phyloP scores from a whole-genome alignment of 1,140 invertebrate species.

The Subanguina moxae region DNA sequence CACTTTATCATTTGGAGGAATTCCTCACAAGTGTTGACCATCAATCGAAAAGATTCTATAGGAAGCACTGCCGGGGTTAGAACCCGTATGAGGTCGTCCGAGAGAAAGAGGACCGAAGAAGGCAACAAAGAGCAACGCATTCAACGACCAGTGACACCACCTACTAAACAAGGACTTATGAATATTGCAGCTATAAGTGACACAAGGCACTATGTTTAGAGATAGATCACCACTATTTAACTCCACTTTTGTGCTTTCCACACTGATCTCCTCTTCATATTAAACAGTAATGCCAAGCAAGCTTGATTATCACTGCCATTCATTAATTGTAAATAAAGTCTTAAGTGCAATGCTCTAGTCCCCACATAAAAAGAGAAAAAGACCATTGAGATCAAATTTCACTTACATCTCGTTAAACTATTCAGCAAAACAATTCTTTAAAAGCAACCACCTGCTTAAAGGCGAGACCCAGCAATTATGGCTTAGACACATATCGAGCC shows the following conservation, averaged over 20 bases:
- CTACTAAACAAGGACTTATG: background rate
- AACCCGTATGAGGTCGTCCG: background rate
- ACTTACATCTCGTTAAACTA: too few relatives aligned
- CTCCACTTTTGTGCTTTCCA: background rate
- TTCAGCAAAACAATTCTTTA: too few relatives aligned
- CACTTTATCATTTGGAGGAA: background rate
- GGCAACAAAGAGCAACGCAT: background rate
- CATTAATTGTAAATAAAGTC: too few relatives aligned
- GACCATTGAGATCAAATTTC: too few relatives aligned
- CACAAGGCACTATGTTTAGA: slow-evolving; percentile 28
- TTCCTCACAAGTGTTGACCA: slow-evolving; percentile 5
- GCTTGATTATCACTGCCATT: background rate
- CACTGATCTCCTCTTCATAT: background rate
- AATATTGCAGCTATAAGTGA: slow-evolving; percentile 22
- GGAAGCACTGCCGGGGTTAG: slow-evolving; percentile 5
- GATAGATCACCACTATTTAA: background rate
- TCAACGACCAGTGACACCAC: slow-evolving; percentile 10
- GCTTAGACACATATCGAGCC: too few relatives aligned
- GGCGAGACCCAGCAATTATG: too few relatives aligned
- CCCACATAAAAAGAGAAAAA: too few relatives aligned
- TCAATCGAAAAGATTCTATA: slow-evolving; percentile 20
- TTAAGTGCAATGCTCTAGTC: too few relatives aligned
- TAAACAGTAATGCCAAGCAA: background rate
- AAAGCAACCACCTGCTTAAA: too few relatives aligned
- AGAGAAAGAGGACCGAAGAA: background rate